phyloP scores from a whole-genome alignment of 2,113 vertebrate species.

The Platysteira castanea region DNA sequence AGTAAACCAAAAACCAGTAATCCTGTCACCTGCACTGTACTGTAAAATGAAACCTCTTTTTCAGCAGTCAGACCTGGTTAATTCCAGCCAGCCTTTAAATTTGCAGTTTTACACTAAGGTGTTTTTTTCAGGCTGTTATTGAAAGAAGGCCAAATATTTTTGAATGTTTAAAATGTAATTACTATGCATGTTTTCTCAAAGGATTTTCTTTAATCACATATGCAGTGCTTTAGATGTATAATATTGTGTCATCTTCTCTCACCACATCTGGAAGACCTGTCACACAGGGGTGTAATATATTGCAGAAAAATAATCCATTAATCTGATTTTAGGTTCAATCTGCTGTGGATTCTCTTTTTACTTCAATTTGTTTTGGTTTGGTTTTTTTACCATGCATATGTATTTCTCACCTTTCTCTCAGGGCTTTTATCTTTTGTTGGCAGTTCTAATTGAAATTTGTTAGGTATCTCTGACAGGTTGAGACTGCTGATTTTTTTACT shows the following conservation, averaged over 20 bases:
- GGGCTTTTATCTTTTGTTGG: background rate
- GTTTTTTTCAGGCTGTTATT: background rate
- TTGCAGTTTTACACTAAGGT: background rate
- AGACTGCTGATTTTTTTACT: background rate
- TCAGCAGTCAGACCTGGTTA: background rate
- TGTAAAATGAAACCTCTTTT: background rate
- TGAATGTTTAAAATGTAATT: background rate
- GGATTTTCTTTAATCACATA: background rate
- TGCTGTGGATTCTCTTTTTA: background rate
- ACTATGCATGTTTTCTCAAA: background rate
- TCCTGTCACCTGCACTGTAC: background rate
- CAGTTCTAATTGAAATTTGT: background rate
- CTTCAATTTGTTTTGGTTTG: background rate
- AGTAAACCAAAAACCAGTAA: background rate
- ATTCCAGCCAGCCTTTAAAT: background rate
- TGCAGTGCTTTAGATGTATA: background rate
- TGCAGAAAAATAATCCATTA: conserved; percentile 29
- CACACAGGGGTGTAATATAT: background rate
- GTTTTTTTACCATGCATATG: background rate
- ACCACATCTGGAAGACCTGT: background rate
- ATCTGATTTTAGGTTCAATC: conserved; percentile 23
- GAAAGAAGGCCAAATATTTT: background rate
- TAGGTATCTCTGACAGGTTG: background rate
- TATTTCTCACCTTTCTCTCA: background rate
- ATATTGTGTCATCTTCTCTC: background rate